Percentiles rank a stretch among this genome's conserved stretches.
These are phyloP conservation scores for Xylophagus ater DNA, from an alignment of 2,888 invertebrate species.

Conservation along the genomic window DNA sequence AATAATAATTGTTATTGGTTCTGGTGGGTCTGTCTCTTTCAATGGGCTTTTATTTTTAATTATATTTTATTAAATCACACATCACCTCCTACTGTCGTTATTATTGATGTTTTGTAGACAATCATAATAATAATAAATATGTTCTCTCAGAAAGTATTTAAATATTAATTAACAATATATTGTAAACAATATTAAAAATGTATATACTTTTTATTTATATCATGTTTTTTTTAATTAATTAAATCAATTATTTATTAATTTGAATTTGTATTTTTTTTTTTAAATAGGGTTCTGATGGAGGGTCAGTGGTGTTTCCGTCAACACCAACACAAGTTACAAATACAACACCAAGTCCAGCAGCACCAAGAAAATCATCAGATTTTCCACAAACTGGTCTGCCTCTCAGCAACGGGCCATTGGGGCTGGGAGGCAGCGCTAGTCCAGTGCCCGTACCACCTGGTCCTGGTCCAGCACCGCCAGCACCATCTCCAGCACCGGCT, in stretches of 20 bases:
- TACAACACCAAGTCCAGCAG: slow-evolving; percentile 44
- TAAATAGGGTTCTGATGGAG: slow-evolving; percentile 64
- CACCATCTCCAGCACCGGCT: slow-evolving; percentile 60
- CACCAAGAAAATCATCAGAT: slow-evolving; percentile 55
- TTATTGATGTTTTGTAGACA: too few species aligned
- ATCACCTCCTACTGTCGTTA: too few species aligned
- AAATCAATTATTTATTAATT: not conserved
- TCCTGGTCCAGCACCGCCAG: slow-evolving; percentile 50
- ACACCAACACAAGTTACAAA: slow-evolving; percentile 43
- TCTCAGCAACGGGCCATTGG: slow-evolving; percentile 46
- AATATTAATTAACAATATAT: too few species aligned
- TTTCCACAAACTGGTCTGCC: slow-evolving; percentile 46
- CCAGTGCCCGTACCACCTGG: slow-evolving; percentile 55
- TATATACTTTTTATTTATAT: not conserved
- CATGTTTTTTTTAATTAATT: not conserved
- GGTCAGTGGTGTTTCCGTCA: slow-evolving; percentile 57
- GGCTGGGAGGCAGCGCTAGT: slow-evolving; percentile 51
- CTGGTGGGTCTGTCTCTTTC: too few species aligned
- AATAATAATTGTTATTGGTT: too few species aligned
- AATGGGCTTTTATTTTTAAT: too few species aligned
- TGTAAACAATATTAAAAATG: too few species aligned
- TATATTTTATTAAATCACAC: too few species aligned
- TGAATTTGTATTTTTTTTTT: slow-evolving; percentile 20
- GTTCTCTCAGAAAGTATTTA: too few species aligned
- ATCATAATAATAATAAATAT: too few species aligned